phyloP scores from a whole-genome alignment of 2,888 invertebrate species.

The Plebejus anna region DNA sequence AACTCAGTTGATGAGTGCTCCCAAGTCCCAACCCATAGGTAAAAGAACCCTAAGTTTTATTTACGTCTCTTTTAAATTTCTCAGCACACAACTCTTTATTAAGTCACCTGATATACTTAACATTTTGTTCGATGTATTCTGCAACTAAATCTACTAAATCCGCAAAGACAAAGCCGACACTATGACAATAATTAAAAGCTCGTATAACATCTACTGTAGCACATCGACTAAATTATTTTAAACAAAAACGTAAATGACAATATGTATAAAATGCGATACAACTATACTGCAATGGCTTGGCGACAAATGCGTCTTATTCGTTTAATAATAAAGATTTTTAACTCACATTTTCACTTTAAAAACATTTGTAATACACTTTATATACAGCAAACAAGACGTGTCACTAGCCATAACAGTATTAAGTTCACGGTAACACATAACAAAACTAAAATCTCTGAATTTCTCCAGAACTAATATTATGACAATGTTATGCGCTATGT shows the following conservation, averaged over 20 bases:
- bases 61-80: not conserved
- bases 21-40: constrained; percentile 1
- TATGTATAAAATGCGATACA: not conserved
- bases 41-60: not conserved
- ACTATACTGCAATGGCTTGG: not conserved
- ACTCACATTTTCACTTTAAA: not conserved
- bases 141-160: not conserved
- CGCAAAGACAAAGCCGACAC: constrained; percentile 1
- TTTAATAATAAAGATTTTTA: too few relatives aligned
- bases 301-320: not conserved
- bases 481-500: constrained; percentile 27
- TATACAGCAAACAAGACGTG: not conserved
- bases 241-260: not conserved
- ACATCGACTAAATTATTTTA: constrained; percentile 8
- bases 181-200: constrained; percentile 16
- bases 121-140: not conserved
- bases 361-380: not conserved
- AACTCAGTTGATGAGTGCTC: not conserved
- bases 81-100: not conserved
- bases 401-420: not conserved
- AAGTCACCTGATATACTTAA: not conserved
- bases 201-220: constrained; percentile 14
- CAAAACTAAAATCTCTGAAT: not conserved
- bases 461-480: constrained; percentile 9
- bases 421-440: not conserved